Evolutionary conservation across 2,888 invertebrate genomes (phyloP).

Genomic region (Phalera bucephala): DNA sequence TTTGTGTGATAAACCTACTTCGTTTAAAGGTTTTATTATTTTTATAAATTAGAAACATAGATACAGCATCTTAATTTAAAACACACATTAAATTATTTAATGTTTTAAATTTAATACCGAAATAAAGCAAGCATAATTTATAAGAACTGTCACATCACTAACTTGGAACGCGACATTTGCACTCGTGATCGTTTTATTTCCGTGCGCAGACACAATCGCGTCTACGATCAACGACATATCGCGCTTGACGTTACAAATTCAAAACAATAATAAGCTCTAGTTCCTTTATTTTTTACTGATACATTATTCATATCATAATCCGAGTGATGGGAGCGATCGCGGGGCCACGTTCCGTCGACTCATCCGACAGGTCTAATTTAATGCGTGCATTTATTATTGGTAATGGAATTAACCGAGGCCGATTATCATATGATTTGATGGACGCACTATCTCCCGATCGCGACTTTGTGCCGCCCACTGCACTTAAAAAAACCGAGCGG

Average conservation of each 20-base stretch:
- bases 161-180: conserved; percentile 40
- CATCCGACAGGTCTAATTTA: conserved; percentile 81
- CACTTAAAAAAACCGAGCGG: conserved; percentile 57
- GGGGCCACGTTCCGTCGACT: conserved; percentile 69
- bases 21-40: neutral
- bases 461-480: conserved; percentile 67
- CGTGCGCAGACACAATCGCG: conserved; percentile 49
- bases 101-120: neutral
- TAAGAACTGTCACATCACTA: conserved; percentile 30
- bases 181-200: conserved; percentile 45
- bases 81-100: neutral
- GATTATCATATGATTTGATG: conserved; percentile 83
- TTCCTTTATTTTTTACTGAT: conserved; percentile 67
- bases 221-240: conserved; percentile 61
- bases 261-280: conserved; percentile 72
- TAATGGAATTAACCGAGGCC: conserved; percentile 81
- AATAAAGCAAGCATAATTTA: conserved; percentile 20
- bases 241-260: conserved; percentile 63
- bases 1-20: neutral
- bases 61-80: neutral
- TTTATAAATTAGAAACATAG: neutral
- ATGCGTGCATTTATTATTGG: conserved; percentile 82
- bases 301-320: conserved; percentile 83
- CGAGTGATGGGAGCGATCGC: conserved; percentile 74
- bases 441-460: conserved; percentile 78